Percentiles rank a stretch among this genome's conserved stretches.
These are phyloP conservation scores for Lepidotrigona ventralis DNA, from an alignment of 1,140 invertebrate species.

Conservation along the genomic window DNA sequence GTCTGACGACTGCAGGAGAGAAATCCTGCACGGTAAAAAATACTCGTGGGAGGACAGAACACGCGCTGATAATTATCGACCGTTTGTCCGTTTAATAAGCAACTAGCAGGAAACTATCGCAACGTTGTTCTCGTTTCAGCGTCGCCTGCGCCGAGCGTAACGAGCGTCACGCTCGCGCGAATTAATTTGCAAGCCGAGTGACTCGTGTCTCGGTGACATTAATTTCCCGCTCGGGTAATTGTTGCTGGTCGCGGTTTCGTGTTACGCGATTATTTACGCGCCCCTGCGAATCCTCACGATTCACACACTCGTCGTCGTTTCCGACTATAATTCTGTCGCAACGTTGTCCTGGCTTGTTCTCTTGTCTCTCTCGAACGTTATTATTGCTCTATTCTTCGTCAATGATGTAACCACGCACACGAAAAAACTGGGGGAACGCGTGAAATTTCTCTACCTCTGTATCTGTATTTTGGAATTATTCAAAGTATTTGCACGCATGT, in stretches of 20 bases:
- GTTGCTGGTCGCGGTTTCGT: conserved; percentile 21
- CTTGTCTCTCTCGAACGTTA: not conserved
- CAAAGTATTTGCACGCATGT: not conserved
- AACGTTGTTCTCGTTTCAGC: not conserved
- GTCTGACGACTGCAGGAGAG: not conserved
- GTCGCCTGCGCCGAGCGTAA: not conserved
- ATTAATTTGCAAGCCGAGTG: conserved; percentile 35
- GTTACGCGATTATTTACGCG: conserved; percentile 38
- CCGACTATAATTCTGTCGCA: not conserved
- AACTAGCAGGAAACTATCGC: conserved; percentile 10
- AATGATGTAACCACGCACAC: too few relatives aligned
- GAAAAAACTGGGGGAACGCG: too few relatives aligned
- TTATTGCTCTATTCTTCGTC: not conserved
- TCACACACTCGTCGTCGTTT: not conserved
- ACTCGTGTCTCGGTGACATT: conserved; percentile 6
- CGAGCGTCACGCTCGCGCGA: conserved; percentile 19
- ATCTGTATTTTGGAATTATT: too few relatives aligned
- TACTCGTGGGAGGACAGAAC: not conserved
- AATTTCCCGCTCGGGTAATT: conserved; percentile 34
- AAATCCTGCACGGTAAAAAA: not conserved
- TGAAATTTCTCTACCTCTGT: too few relatives aligned
- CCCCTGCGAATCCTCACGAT: conserved; percentile 1
- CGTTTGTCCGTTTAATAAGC: conserved; percentile 45
- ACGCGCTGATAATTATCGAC: conserved; percentile 36
- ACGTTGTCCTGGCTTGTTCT: not conserved